Evolutionary conservation across 2,113 vertebrate species (phyloP).

Genomic region (Varanus salvator): DNA sequence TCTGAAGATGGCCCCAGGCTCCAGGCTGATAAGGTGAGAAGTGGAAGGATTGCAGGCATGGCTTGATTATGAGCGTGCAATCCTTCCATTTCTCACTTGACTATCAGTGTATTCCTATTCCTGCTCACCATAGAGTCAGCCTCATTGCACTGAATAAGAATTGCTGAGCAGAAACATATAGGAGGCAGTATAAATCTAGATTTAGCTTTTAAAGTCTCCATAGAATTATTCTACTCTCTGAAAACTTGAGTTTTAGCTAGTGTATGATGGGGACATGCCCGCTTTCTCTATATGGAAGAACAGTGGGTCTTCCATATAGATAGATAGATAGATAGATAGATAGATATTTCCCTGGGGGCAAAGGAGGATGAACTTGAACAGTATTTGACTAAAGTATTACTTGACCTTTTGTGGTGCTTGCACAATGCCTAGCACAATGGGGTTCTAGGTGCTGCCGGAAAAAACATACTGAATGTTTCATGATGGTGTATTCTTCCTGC

Average conservation of each 20-base stretch:
- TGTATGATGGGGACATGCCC: background rate
- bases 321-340: too few species aligned
- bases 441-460: constrained; percentile 23
- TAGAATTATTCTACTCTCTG: background rate
- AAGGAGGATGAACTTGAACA: background rate
- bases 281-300: background rate
- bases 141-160: too few species aligned
- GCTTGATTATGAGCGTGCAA: background rate
- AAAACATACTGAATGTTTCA: constrained; percentile 43
- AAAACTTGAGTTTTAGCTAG: background rate
- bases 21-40: too few species aligned
- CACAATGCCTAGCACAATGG: constrained; percentile 31
- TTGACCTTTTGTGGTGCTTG: constrained; percentile 28
- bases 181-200: background rate
- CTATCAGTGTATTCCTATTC: too few species aligned
- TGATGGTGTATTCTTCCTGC: constrained; percentile 31
- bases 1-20: background rate
- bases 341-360: background rate
- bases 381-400: background rate
- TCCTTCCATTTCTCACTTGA: too few species aligned
- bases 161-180: too few species aligned
- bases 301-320: background rate
- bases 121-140: too few species aligned
- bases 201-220: background rate
- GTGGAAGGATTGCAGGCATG: background rate